Percentiles rank a stretch among this genome's conserved stretches.
Evolutionary conservation across 2,888 invertebrate species (phyloP).

Genomic region (Hypsopygia costalis): DNA sequence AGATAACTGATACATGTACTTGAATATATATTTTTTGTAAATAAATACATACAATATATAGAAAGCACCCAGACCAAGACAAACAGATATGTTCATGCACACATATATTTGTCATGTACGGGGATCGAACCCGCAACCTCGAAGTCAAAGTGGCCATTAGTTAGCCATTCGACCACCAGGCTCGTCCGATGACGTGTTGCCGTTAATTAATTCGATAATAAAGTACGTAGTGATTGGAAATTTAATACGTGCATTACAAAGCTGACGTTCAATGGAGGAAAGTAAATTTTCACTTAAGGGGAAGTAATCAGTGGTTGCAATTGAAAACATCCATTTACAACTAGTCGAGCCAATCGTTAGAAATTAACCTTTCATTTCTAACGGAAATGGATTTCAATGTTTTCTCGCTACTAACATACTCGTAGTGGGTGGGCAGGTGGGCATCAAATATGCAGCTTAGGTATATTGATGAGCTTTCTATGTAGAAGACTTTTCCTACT

Average conservation of each 20-base stretch:
- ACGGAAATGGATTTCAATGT: slow-evolving; percentile 33
- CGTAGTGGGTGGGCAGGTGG: slow-evolving; percentile 7
- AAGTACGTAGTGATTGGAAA: no score
- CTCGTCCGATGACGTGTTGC: no score
- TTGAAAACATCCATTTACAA: slow-evolving; percentile 52
- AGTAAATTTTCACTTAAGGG: slow-evolving; percentile 49
- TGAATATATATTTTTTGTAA: no score
- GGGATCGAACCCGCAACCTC: no score
- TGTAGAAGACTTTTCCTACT: background rate
- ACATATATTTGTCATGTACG: no score
- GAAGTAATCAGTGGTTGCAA: slow-evolving; percentile 50
- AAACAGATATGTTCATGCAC: no score
- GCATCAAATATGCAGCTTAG: slow-evolving; percentile 1
- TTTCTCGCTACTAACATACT: slow-evolving; percentile 25
- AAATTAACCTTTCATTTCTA: slow-evolving; percentile 43
- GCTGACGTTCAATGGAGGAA: slow-evolving; percentile 43
- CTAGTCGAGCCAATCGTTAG: slow-evolving; percentile 30
- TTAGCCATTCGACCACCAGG: no score
- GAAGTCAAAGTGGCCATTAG: no score
- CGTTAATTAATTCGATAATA: no score
- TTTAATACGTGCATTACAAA: slow-evolving; percentile 17
- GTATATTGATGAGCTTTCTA: slow-evolving; percentile 1
- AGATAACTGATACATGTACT: no score
- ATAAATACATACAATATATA: no score
- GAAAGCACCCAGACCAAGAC: no score